These are phyloP conservation scores for Tokudaia tokunoshimensis DNA, from an alignment of 2,797 vertebrate genomes.

Conservation along the genomic window DNA sequence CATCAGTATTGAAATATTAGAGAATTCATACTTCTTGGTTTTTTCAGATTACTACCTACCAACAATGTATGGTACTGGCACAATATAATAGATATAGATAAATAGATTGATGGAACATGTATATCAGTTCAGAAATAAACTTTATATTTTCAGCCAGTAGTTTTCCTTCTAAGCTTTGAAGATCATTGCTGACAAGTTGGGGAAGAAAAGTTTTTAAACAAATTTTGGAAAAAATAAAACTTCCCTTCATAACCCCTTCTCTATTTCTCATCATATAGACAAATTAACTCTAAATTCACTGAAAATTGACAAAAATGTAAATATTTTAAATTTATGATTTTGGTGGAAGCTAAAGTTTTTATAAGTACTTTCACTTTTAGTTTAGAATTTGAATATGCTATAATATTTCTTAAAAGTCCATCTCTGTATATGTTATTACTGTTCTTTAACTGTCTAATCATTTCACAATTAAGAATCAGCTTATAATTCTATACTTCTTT, in stretches of 20 bases:
- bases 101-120: neutral
- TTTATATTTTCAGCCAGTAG: neutral
- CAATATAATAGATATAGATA: neutral
- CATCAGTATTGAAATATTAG: neutral
- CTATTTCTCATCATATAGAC: neutral
- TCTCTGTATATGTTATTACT: neutral
- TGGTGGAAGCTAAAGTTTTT: neutral
- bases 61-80: neutral
- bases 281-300: neutral
- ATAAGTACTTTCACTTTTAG: neutral
- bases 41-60: neutral
- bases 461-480: conserved; percentile 7
- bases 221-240: neutral
- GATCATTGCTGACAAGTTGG: neutral
- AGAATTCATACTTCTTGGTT: neutral
- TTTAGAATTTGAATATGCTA: neutral
- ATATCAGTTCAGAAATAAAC: neutral
- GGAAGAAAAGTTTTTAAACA: neutral
- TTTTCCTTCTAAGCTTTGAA: neutral
- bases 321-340: neutral
- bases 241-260: neutral
- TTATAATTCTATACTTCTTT: neutral
- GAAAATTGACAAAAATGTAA: neutral
- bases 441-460: neutral
- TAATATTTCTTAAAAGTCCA: neutral